These are phyloP conservation scores for Drosophila kohkoa DNA, from an alignment of 1,140 invertebrate species.

Conservation along the genomic window DNA sequence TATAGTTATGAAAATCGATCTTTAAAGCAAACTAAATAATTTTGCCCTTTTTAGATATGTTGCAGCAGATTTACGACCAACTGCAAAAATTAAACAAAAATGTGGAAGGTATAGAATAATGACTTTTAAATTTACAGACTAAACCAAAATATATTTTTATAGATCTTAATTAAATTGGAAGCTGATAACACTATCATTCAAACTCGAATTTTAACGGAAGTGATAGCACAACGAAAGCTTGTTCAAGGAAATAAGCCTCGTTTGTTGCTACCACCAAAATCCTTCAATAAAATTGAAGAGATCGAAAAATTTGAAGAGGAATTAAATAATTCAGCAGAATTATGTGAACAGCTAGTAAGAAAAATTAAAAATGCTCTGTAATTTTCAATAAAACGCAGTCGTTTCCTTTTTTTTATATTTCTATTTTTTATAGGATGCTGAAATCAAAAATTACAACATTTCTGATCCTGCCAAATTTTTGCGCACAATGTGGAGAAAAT, in stretches of 20 bases:
- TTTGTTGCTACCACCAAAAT: background rate
- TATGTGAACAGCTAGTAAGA: too few species aligned
- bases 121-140: background rate
- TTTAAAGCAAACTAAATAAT: slow-evolving; percentile 2
- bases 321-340: too few species aligned
- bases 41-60: background rate
- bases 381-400: too few species aligned
- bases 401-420: too few species aligned
- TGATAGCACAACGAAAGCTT: slow-evolving; percentile 26
- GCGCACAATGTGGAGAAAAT: background rate
- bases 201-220: background rate
- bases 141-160: background rate
- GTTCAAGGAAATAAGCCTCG: slow-evolving; percentile 14
- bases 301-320: too few species aligned
- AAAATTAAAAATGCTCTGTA: too few species aligned
- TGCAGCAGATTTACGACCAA: background rate
- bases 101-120: slow-evolving; percentile 4
- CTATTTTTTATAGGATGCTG: too few species aligned
- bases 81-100: background rate
- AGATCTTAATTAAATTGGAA: slow-evolving; percentile 11
- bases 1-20: slow-evolving; percentile 9
- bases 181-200: background rate
- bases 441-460: background rate
- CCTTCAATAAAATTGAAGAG: background rate
- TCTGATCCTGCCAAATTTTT: background rate